These are phyloP conservation scores for Melitaea athalia DNA, from an alignment of 2,888 invertebrate genomes.

Conservation along the genomic window DNA sequence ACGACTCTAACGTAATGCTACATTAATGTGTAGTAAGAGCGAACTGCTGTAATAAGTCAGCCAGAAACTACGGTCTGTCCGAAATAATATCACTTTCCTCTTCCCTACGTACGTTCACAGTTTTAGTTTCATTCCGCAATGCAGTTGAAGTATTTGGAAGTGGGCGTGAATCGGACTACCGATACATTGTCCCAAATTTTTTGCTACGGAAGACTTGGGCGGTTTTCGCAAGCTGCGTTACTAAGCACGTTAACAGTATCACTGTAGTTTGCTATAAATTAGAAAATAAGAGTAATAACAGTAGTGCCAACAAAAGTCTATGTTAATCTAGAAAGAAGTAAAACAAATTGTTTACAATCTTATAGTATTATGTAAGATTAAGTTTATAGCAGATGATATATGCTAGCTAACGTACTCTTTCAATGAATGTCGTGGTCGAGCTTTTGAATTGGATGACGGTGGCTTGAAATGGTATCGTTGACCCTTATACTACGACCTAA, in stretches of 20 bases:
- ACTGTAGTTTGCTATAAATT: constrained; percentile 9
- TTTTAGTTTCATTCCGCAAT: constrained; percentile 22
- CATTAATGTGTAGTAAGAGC: not conserved
- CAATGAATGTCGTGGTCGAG: constrained; percentile 8
- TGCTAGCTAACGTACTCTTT: constrained; percentile 15
- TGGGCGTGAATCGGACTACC: constrained; percentile 15
- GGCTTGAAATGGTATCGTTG: constrained; percentile 25
- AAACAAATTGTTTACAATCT: not conserved
- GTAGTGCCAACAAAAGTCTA: not conserved
- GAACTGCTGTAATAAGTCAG: not conserved
- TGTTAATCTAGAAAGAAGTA: not conserved
- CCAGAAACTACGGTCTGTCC: not conserved
- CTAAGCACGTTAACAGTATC: constrained; percentile 7
- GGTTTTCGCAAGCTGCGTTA: not conserved
- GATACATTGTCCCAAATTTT: constrained; percentile 7
- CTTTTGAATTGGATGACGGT: constrained; percentile 22
- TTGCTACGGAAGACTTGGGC: not conserved
- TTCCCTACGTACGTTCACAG: not conserved
- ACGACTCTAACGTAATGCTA: not conserved
- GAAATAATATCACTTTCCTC: not conserved
- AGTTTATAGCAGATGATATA: constrained; percentile 13
- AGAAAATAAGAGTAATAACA: constrained; percentile 12
- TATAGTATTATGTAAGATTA: constrained; percentile 1
- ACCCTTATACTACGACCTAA: too few relatives aligned
- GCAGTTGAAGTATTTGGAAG: constrained; percentile 24